phyloP scores from a whole-genome alignment of 1,140 invertebrate species.

The Tribolium castaneum region DNA sequence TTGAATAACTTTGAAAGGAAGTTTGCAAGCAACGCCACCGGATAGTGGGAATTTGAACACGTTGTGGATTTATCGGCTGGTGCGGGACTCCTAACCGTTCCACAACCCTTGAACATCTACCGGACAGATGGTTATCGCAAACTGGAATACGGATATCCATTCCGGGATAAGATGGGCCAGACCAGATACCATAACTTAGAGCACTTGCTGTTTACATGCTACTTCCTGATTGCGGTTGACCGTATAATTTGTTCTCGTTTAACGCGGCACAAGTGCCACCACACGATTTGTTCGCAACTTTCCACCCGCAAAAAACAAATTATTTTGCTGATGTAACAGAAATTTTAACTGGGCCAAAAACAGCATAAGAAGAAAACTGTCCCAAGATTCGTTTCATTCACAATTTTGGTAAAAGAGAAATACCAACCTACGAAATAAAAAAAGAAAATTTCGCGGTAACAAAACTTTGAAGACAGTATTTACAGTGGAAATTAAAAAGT shows the following conservation, averaged over 20 bases:
- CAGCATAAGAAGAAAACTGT: no score
- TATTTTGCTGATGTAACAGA: no score
- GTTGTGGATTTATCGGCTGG: constrained; percentile 40
- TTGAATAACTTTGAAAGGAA: constrained; percentile 54
- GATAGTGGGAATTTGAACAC: constrained; percentile 28
- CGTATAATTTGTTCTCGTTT: constrained; percentile 6
- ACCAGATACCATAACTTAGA: constrained; percentile 15
- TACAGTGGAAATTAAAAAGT: no score
- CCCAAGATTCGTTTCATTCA: no score
- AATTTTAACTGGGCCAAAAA: no score
- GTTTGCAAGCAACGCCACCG: constrained; percentile 47
- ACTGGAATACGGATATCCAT: constrained; percentile 10
- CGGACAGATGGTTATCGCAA: constrained; percentile 21
- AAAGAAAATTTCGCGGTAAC: no score
- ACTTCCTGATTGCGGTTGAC: constrained; percentile 15
- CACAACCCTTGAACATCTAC: neutral
- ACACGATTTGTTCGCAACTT: no score
- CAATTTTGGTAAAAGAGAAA: no score
- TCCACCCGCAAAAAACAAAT: no score
- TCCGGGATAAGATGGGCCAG: constrained; percentile 25
- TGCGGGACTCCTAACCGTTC: neutral
- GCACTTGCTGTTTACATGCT: constrained; percentile 17
- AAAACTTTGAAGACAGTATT: no score
- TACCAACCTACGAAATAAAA: no score
- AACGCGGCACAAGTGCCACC: neutral